phyloP scores from a whole-genome alignment of 2,888 invertebrate genomes.

The Drosophila basisetae region DNA sequence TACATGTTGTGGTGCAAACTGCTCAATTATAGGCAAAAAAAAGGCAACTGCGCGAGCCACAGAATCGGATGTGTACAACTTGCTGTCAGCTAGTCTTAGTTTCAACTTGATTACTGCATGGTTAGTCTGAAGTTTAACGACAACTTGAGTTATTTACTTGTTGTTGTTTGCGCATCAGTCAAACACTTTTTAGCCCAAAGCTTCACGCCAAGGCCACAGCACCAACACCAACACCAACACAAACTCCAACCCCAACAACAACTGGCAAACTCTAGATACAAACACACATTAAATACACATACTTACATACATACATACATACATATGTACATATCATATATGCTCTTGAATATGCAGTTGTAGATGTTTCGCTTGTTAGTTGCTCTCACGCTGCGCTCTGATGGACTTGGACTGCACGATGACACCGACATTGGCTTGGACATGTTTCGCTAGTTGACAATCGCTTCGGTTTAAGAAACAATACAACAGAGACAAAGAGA shows the following conservation, averaged over 20 bases:
- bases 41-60: constrained; percentile 22
- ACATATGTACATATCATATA: not conserved
- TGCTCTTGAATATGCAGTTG: not conserved
- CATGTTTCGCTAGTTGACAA: constrained; percentile 39
- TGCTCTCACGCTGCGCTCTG: constrained; percentile 1
- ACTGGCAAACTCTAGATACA: not conserved
- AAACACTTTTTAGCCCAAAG: constrained; percentile 37
- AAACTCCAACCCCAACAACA: constrained; percentile 2
- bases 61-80: constrained; percentile 11
- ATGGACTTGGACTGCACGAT: not conserved
- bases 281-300: not conserved
- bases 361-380: constrained; percentile 1
- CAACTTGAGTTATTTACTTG: constrained; percentile 55
- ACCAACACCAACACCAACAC: constrained; percentile 1
- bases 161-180: constrained; percentile 53
- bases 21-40: constrained; percentile 72
- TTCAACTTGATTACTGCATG: constrained; percentile 69
- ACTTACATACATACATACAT: not conserved
- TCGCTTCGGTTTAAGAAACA: constrained; percentile 1
- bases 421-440: constrained; percentile 10
- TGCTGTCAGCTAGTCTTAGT: constrained; percentile 48
- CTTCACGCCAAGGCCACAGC: constrained; percentile 15
- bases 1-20: constrained; percentile 73
- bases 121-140: constrained; percentile 40
- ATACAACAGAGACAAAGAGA: not conserved